phyloP scores from a whole-genome alignment of 2,113 vertebrate species.

The Cyrtonyx montezumae region DNA sequence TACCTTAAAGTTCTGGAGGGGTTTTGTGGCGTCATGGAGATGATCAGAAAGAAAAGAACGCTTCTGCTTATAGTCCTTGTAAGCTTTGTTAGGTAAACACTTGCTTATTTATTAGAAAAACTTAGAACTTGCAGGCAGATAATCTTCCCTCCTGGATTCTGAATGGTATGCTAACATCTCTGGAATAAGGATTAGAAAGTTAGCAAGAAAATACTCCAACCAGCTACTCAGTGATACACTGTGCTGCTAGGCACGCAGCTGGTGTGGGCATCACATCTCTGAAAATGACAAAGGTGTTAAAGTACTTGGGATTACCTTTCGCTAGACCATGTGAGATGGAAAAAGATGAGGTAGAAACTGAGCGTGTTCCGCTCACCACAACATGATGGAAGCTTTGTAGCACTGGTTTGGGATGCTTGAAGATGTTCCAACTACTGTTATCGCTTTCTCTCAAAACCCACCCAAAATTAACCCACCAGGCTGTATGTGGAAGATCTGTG shows the following conservation, averaged over 20 bases:
- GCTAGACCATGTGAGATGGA: not conserved
- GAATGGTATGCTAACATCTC: not conserved
- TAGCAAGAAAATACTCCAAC: not conserved
- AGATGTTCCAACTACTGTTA: not conserved
- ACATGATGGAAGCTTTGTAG: not conserved
- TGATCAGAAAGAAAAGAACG: conserved; percentile 53
- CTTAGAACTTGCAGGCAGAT: not conserved
- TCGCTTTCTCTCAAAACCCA: too few species aligned
- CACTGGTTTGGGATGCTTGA: not conserved
- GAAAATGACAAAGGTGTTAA: conserved; percentile 36
- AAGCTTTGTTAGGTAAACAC: conserved; percentile 58
- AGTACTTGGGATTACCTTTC: not conserved
- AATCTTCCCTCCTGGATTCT: not conserved
- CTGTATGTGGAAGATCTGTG: not conserved
- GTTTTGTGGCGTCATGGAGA: conserved; percentile 23
- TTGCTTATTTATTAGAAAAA: conserved; percentile 47
- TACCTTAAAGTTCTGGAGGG: not conserved
- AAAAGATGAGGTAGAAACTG: not conserved
- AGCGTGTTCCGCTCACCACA: not conserved
- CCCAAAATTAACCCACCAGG: not conserved
- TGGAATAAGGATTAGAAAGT: too few species aligned
- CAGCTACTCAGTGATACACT: conserved; percentile 22
- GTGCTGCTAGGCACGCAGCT: not conserved
- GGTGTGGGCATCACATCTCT: not conserved
- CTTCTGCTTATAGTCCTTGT: conserved; percentile 59